Conservation (phyloP, 2,113 vertebrate species). For the Tyto alba region DNA sequence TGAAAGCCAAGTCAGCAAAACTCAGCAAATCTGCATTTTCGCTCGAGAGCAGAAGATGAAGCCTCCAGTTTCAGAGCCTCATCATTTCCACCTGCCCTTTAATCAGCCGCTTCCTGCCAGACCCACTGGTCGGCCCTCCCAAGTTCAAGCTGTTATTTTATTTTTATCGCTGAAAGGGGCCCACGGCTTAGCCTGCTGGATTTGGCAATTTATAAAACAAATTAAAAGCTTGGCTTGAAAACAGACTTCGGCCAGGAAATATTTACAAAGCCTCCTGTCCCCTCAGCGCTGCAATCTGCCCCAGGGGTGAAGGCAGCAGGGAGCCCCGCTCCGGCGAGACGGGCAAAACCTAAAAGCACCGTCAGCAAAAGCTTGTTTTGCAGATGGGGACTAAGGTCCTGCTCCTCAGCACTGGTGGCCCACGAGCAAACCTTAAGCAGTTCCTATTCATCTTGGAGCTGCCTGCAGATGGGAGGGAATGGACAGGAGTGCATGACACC, state of each 20-base stretch:
- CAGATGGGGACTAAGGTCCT: not conserved
- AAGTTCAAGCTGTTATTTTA: constrained; percentile 40
- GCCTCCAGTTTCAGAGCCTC: not conserved
- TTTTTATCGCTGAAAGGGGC: constrained; percentile 43
- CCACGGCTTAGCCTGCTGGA: not conserved
- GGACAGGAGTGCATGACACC: fast-evolving
- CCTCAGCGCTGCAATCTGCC: fast-evolving
- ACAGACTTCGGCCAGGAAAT: not conserved
- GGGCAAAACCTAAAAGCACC: not conserved
- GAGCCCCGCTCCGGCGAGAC: fast-evolving
- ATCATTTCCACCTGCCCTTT: constrained; percentile 43
- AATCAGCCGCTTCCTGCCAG: constrained; percentile 23
- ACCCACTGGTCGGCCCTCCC: not conserved
- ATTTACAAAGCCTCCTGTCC: not conserved
- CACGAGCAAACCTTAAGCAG: not conserved
- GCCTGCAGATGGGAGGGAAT: not conserved
- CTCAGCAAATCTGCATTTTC: not conserved
- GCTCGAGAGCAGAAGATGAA: not conserved
- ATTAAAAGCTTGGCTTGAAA: not conserved
- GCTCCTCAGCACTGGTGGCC: not conserved
- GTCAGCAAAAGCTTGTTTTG: not conserved
- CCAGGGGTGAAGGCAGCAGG: not conserved
- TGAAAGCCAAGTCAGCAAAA: not conserved
- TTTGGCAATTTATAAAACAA: constrained; percentile 7
- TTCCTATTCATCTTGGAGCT: fast-evolving